phyloP scores from a whole-genome alignment of 2,113 vertebrate species.

The Butorides virescens region DNA sequence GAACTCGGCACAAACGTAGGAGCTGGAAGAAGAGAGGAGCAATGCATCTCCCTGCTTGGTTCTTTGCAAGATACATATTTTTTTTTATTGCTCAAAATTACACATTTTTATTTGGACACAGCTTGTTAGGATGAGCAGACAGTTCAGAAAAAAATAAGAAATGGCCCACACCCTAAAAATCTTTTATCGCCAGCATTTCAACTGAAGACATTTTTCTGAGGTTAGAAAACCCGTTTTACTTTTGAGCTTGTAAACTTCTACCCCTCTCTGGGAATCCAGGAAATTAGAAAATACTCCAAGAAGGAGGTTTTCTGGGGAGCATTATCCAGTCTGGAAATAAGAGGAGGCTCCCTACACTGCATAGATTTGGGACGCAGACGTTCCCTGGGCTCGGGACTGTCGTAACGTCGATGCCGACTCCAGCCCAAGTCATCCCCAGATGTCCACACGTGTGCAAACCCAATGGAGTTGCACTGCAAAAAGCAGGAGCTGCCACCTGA shows the following conservation, averaged over 20 bases:
- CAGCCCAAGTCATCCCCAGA: not conserved
- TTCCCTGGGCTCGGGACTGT: not conserved
- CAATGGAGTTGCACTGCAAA: rapidly evolving
- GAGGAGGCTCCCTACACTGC: not conserved
- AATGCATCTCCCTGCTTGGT: not conserved
- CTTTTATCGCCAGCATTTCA: not conserved
- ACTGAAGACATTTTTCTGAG: constrained; percentile 43
- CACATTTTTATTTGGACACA: not conserved
- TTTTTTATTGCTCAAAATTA: not conserved
- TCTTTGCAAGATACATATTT: not conserved
- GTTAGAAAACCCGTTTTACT: constrained; percentile 33
- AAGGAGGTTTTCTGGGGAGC: not conserved
- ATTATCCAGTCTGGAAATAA: not conserved
- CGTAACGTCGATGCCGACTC: rapidly evolving
- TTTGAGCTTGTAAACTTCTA: constrained; percentile 21
- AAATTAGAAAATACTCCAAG: not conserved
- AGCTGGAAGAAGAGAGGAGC: not conserved
- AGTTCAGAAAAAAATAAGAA: not conserved
- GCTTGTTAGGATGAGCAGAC: constrained; percentile 24
- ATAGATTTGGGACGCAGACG: not conserved
- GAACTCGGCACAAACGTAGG: not conserved
- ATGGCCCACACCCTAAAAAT: constrained; percentile 9
- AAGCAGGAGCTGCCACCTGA: not conserved
- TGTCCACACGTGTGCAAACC: not conserved
- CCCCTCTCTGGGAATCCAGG: constrained; percentile 15